These are phyloP conservation scores for Archilochus colubris DNA, from an alignment of 2,113 vertebrate genomes.

Conservation along the genomic window DNA sequence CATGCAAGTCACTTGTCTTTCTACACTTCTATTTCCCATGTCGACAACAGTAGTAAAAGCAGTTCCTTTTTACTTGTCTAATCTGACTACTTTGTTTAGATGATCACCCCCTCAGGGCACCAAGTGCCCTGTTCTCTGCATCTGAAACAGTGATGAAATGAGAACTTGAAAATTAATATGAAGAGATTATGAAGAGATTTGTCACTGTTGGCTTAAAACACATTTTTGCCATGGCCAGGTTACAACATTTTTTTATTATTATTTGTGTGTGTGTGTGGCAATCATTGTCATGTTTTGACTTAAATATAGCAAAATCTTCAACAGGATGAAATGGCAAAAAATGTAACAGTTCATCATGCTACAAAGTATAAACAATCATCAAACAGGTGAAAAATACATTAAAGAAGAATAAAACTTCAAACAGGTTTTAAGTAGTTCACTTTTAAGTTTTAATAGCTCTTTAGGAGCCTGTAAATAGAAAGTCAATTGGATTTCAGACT, in stretches of 20 bases:
- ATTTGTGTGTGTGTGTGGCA: background rate
- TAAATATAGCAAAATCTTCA: conserved; percentile 43
- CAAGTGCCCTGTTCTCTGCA: background rate
- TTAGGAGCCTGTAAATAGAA: conserved; percentile 78
- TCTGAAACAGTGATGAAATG: background rate
- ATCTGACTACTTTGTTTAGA: background rate
- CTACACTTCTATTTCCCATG: background rate
- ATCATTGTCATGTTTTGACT: conserved; percentile 20
- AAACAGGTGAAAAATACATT: conserved; percentile 68
- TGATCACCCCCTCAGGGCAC: background rate
- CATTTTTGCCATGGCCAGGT: background rate
- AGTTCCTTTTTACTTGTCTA: background rate
- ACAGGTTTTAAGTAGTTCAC: conserved; percentile 67
- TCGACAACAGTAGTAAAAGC: background rate
- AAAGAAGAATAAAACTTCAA: conserved; percentile 71
- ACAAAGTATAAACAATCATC: conserved; percentile 59
- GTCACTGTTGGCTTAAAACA: background rate
- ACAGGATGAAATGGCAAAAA: conserved; percentile 27
- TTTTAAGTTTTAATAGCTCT: conserved; percentile 71
- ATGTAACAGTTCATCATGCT: conserved; percentile 61
- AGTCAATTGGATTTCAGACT: conserved; percentile 76
- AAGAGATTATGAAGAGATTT: background rate
- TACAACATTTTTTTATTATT: background rate
- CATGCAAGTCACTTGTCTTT: background rate
- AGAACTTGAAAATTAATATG: background rate